Evolutionary conservation across 1,140 invertebrate genomes (phyloP).

Genomic region (Arion vulgaris): DNA sequence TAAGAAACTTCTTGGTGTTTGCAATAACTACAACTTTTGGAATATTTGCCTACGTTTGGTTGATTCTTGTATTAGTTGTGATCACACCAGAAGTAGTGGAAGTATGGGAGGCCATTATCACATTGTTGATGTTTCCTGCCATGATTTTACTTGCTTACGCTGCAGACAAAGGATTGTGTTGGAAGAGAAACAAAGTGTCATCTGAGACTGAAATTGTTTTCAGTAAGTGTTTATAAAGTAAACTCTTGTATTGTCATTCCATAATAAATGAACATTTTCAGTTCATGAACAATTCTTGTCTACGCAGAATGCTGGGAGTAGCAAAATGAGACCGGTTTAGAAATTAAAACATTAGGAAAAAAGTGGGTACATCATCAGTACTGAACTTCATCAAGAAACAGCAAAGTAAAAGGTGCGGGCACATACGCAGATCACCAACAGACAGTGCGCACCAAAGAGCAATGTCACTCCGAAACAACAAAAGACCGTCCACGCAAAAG

Average conservation of each 20-base stretch:
- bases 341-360: too few species aligned
- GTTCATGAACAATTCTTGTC: neutral
- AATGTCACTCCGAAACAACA: too few species aligned
- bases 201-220: conserved; percentile 53
- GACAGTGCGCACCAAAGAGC: too few species aligned
- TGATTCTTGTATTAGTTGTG: conserved; percentile 76
- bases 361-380: too few species aligned
- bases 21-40: conserved; percentile 76
- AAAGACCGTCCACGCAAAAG: too few species aligned
- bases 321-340: too few species aligned
- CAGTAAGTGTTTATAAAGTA: conserved; percentile 53
- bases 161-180: conserved; percentile 75
- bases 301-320: too few species aligned
- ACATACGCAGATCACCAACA: too few species aligned
- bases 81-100: conserved; percentile 75
- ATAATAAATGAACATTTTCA: too few species aligned
- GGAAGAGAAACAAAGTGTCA: conserved; percentile 47
- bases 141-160: conserved; percentile 74
- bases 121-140: conserved; percentile 78
- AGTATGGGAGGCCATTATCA: conserved; percentile 79
- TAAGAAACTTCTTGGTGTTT: conserved; percentile 85
- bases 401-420: too few species aligned
- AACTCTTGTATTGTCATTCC: too few species aligned
- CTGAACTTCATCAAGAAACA: too few species aligned
- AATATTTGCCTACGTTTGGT: conserved; percentile 80